These are phyloP conservation scores for Yponomeuta plumbellus DNA, from an alignment of 2,888 invertebrate genomes.

Conservation along the genomic window DNA sequence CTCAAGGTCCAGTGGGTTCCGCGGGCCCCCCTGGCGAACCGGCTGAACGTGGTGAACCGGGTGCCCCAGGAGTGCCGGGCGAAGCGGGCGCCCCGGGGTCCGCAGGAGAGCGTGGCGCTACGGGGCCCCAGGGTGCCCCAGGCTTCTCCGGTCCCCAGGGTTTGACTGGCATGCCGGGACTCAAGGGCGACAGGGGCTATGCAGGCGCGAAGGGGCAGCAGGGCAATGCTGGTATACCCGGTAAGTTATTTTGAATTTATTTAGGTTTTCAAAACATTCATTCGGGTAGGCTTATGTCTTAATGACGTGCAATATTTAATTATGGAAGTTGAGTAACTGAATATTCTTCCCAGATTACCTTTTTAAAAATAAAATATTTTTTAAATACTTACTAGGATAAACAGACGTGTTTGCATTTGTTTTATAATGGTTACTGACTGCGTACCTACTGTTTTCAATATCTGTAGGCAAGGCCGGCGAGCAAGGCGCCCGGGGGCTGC, in stretches of 20 bases:
- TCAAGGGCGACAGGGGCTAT: constrained; percentile 85
- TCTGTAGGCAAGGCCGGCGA: constrained; percentile 78
- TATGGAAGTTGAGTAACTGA: too few species aligned
- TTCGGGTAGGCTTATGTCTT: too few species aligned
- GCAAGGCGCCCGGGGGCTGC: constrained; percentile 76
- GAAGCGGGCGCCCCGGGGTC: constrained; percentile 83
- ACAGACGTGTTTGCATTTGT: too few species aligned
- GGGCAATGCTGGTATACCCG: constrained; percentile 79
- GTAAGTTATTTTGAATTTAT: constrained; percentile 43
- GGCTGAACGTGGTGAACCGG: constrained; percentile 87
- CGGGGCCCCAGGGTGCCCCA: constrained; percentile 82
- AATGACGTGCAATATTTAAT: too few species aligned
- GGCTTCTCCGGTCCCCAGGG: constrained; percentile 83
- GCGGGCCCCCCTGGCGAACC: constrained; percentile 88
- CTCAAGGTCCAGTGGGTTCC: constrained; percentile 84
- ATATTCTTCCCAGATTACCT: too few species aligned
- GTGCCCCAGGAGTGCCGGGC: constrained; percentile 82
- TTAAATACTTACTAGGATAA: too few species aligned
- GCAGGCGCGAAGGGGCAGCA: constrained; percentile 84
- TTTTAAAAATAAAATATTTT: too few species aligned
- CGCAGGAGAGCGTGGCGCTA: constrained; percentile 84
- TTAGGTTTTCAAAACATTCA: too few species aligned
- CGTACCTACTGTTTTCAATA: not conserved
- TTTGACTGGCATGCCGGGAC: constrained; percentile 80
- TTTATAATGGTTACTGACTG: not conserved